Base-by-base conservation (phyloP, 2,888 invertebrate genomes). In the Diarsia brunnea region DNA sequence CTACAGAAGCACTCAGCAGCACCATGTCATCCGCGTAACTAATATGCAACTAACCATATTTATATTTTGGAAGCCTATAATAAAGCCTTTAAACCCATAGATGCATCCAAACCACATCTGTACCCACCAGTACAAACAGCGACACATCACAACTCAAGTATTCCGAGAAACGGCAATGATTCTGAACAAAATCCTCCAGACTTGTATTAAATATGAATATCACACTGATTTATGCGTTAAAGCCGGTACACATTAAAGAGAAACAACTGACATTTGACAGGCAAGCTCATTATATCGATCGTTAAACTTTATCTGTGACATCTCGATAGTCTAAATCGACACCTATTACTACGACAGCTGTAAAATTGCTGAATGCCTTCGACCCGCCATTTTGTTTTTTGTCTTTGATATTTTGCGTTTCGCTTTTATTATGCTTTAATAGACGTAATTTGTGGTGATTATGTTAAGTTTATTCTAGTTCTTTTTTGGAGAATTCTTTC, bases 151-250 rank as follows among this genome's bases (percentile, higher is more conserved):
- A 89, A 89, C 87, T 89, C 89, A 85, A 87, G 82, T 87, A 86
- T 95, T 95, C 95, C 89, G 74, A 94, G 95, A 95, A 95, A 89
- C 85, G 79, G 90, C 90, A 90, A 93, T 93, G 92, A 93, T 93
- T 93, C 93, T 92, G 89, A 90, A 91, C 89, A 92, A 90, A 91
- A 92, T 92, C 92, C 91, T 88, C 84, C 76, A 79, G 87, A 91
- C 89, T 92, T 92, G 89, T 94, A 94, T 95, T 92, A 94, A 95
- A 95, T 94, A 95, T 93, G 93, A 94, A 95, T 93, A 93, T 91
- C 90, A 85, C 75, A 84, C 89, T 94, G 95, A 95, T 95, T 94
- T 94, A 94, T 91, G 88, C 75, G 79, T 73, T 69, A 75, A 73
- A 80, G 89, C 86, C 89, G 87, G 90, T 84, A 80, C 77, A 87